A percentile compares a stretch with the other conserved stretches of the same genome.
Conservation (phyloP, 2,113 vertebrate species). For the Hippolais icterina region DNA sequence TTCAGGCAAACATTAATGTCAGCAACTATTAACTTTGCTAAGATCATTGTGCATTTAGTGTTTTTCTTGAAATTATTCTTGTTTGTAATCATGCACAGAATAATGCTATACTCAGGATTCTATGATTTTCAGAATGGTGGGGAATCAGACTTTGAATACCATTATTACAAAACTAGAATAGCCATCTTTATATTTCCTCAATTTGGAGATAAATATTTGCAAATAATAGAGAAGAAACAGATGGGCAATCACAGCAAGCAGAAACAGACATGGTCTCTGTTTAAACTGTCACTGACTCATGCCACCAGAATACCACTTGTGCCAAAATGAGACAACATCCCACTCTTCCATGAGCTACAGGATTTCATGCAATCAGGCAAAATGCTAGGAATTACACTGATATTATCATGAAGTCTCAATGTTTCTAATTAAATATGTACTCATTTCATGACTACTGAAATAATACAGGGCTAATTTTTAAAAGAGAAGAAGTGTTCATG, state of each 20-base stretch:
- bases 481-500: neutral
- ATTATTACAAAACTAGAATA: neutral
- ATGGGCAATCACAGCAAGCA: conserved; percentile 9
- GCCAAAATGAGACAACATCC: neutral
- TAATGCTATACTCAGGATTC: neutral
- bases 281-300: neutral
- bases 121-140: neutral
- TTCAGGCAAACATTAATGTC: neutral
- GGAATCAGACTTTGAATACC: neutral
- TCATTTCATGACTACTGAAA: neutral
- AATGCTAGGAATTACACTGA: neutral
- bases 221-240: conserved; percentile 31
- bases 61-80: neutral
- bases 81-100: neutral
- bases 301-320: neutral
- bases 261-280: neutral
- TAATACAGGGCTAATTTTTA: neutral
- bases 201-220: conserved; percentile 17
- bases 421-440: neutral
- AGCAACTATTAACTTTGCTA: neutral
- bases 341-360: neutral
- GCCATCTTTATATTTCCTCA: neutral
- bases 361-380: neutral
- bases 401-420: neutral
- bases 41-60: neutral